These are phyloP conservation scores for Apis laboriosa DNA, from an alignment of 1,140 invertebrate species.

Conservation along the genomic window DNA sequence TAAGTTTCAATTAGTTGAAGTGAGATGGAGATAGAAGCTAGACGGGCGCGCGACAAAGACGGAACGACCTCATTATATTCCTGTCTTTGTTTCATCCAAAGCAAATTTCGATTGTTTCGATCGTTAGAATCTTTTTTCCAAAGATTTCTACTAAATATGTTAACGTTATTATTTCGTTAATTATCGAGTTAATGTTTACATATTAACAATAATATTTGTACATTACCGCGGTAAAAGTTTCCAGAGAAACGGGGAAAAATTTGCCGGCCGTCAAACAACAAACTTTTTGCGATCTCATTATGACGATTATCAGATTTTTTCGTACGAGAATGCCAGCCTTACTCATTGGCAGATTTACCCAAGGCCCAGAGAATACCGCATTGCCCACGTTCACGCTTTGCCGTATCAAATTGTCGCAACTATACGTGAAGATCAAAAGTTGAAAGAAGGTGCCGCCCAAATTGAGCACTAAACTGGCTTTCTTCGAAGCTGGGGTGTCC, in stretches of 20 bases:
- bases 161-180: too few relatives aligned
- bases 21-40: too few relatives aligned
- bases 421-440: conserved; percentile 51
- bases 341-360: conserved; percentile 23
- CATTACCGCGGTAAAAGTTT: conserved; percentile 57
- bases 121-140: too few relatives aligned
- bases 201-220: not conserved
- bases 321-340: conserved; percentile 20
- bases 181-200: not conserved
- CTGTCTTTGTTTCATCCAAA: too few relatives aligned
- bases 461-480: conserved; percentile 44
- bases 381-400: conserved; percentile 45
- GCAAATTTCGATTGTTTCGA: too few relatives aligned
- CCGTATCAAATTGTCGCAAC: conserved; percentile 44
- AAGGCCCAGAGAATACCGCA: conserved; percentile 33
- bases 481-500: not conserved
- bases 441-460: conserved; percentile 23
- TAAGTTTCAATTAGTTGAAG: too few relatives aligned
- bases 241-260: conserved; percentile 55
- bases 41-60: too few relatives aligned
- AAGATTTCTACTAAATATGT: too few relatives aligned
- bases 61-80: too few relatives aligned
- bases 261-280: conserved; percentile 52
- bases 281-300: conserved; percentile 34
- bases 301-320: conserved; percentile 41